Conservation (phyloP, 1,140 invertebrate genomes). For the Drosophila orosa region DNA sequence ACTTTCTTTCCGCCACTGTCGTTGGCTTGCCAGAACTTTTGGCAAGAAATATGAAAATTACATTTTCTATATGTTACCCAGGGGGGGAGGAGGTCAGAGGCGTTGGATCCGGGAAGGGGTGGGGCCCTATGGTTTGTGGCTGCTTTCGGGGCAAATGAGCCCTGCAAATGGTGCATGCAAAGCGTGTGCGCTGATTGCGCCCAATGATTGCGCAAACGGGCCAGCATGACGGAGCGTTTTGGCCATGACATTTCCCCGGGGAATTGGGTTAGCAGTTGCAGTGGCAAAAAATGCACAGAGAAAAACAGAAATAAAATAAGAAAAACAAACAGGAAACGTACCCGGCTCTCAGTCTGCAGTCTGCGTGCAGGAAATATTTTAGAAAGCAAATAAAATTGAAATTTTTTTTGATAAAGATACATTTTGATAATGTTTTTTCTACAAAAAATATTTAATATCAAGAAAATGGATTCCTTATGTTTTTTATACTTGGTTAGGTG, state of each 20-base stretch:
- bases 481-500: background rate
- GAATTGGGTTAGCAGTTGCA: constrained; percentile 68
- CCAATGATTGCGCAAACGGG: constrained; percentile 66
- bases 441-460: no score
- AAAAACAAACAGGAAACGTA: constrained; percentile 1
- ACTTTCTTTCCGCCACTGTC: constrained; percentile 60
- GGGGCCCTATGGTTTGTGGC: constrained; percentile 35
- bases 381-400: background rate
- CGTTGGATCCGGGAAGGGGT: background rate
- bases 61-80: constrained; percentile 54
- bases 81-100: background rate
- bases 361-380: background rate
- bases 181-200: constrained; percentile 62
- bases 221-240: constrained; percentile 57
- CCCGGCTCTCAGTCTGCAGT: background rate
- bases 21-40: constrained; percentile 66
- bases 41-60: constrained; percentile 65
- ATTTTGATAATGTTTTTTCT: no score
- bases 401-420: background rate
- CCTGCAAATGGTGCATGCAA: constrained; percentile 61
- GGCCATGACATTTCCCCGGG: constrained; percentile 62
- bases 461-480: rapidly evolving
- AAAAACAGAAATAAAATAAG: background rate
- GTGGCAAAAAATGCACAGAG: background rate
- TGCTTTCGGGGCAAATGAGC: constrained; percentile 55